Evolutionary conservation across 1,140 invertebrate species (phyloP), one percentile per base, ranked within the genome.

Genomic region (Globodera rostochiensis): DNA sequence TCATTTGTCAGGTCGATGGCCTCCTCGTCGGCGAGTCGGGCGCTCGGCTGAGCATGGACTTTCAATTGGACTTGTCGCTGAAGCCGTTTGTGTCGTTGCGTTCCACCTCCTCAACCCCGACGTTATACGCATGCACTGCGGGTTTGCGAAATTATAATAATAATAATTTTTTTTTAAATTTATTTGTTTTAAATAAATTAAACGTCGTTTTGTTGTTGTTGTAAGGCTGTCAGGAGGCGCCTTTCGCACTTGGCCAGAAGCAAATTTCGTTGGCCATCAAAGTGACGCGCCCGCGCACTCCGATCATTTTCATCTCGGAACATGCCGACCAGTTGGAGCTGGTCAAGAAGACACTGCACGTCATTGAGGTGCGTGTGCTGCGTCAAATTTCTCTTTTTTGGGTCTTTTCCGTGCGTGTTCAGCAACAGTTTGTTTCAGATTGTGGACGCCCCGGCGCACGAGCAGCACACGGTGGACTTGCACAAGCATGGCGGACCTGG

Each of bases 401-500:
- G 6, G 7, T 64, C 25, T 77, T 15, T 9, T 50, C 45, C 21
- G 25, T 25, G 13, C 79, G 81, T 82, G 45, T 80, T 36, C 36
- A 36, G 36, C 36, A 36, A 57, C 46, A 8, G 36, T 66, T 6
- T 70, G 19, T 83, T 83, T 13, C 60, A 81, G 47, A 19, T 80
- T 21, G 50, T 64, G 45, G 77, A 83, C 73, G 96, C 96, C 79
- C 95, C 96, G 6, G 94, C 95, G 1, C 95, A 97, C 89, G 95
- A 97, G 87, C 93, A 96, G 87, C 94, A 96, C 90, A 93, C 96
- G 0, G 95, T 98, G 87, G 94, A 95, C 0, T 90, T 97, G 83
- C 96, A 98, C 89, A 94, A 94, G 88, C 95, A 97, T 90, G 96
- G 96, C 0, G 94, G 96, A 88, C 95, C 97, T 90, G 96, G 96